These are phyloP conservation scores for Smithornis capensis DNA, from an alignment of 2,113 vertebrate genomes.

Conservation along the genomic window DNA sequence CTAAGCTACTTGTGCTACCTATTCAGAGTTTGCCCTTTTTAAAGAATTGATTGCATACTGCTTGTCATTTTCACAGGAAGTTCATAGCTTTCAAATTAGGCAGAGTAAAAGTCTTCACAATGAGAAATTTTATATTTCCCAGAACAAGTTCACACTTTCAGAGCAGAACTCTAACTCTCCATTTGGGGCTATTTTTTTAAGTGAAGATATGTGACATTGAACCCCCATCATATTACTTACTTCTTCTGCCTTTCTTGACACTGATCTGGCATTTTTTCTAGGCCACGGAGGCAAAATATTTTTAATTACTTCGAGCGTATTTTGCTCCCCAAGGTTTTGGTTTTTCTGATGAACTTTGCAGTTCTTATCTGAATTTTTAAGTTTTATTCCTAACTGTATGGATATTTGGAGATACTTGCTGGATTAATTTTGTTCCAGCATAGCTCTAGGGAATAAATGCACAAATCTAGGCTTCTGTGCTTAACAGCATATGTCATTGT, in stretches of 20 bases:
- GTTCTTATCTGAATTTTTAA: not conserved
- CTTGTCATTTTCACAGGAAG: not conserved
- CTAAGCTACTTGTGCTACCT: not conserved
- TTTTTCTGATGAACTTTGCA: not conserved
- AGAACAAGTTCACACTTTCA: not conserved
- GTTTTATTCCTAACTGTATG: not conserved
- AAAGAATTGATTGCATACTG: not conserved
- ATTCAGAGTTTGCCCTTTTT: not conserved
- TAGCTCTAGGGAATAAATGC: not conserved
- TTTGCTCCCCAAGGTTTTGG: not conserved
- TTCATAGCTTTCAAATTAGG: not conserved
- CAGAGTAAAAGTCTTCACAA: not conserved
- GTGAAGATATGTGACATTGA: not conserved
- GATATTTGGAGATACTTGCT: not conserved
- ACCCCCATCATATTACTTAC: not conserved
- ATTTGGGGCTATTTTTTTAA: not conserved
- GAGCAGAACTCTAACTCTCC: not conserved
- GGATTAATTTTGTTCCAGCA: not conserved
- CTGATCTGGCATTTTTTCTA: not conserved
- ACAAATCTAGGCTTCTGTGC: not conserved
- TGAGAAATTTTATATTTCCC: not conserved
- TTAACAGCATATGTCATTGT: not conserved
- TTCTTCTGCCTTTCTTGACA: not conserved
- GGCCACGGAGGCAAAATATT: not conserved
- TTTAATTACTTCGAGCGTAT: not conserved